A percentile compares a stretch with the other conserved stretches of the same genome.
These are phyloP conservation scores for Trichonephila inaurata DNA, from an alignment of 1,140 invertebrate genomes.

Conservation along the genomic window DNA sequence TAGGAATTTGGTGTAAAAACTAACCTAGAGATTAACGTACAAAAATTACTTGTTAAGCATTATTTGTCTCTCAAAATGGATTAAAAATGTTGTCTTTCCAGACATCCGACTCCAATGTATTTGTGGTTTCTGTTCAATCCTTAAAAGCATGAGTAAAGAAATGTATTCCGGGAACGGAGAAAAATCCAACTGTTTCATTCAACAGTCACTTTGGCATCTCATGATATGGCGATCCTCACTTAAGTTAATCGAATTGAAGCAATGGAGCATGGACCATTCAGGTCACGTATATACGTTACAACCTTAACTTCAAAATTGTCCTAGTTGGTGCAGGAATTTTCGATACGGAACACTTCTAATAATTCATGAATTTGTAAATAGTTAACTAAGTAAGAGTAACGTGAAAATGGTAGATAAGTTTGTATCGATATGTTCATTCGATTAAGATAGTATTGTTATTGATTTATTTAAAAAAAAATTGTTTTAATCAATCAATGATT, in stretches of 20 bases:
- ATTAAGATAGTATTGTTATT: too few relatives aligned
- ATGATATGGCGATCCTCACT: conserved; percentile 32
- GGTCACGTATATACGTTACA: conserved; percentile 1
- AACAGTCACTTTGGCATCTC: conserved; percentile 32
- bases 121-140: conserved; percentile 26
- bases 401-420: too few relatives aligned
- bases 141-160: conserved; percentile 18
- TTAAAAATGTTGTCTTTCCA: neutral
- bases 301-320: neutral
- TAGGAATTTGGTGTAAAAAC: too few relatives aligned
- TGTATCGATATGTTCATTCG: too few relatives aligned
- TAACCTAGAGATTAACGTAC: neutral
- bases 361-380: too few relatives aligned
- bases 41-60: neutral
- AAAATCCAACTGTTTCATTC: conserved; percentile 23
- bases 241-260: conserved; percentile 49
- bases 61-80: neutral
- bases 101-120: neutral
- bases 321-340: too few relatives aligned
- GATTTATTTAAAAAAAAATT: too few relatives aligned
- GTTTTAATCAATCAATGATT: too few relatives aligned
- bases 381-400: too few relatives aligned
- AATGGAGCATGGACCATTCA: conserved; percentile 1
- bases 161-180: neutral
- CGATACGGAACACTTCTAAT: too few relatives aligned